A percentile compares a stretch with the other conserved stretches of the same genome.
Evolutionary conservation across 1,140 invertebrate genomes (phyloP).

Genomic region (Oscheius sp.): DNA sequence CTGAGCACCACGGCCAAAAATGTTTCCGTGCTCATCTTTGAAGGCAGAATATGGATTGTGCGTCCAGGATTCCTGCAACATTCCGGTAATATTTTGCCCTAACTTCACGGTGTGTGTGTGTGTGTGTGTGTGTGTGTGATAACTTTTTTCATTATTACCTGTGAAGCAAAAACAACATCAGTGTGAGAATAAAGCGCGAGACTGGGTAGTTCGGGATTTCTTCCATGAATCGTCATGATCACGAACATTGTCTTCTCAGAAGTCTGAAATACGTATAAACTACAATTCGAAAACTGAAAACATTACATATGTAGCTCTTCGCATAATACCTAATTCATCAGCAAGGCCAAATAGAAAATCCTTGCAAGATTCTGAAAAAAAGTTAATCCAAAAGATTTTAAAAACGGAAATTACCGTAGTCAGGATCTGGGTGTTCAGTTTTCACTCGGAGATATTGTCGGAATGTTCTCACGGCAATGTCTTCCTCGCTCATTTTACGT

Average conservation of each 20-base stretch:
- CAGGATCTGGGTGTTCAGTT: conserved; percentile 76
- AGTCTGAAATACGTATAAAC: conserved; percentile 58
- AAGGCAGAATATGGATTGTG: conserved; percentile 76
- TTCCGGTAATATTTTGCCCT: too few relatives aligned
- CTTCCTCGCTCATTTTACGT: too few relatives aligned
- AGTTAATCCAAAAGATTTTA: neutral
- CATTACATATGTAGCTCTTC: conserved; percentile 1
- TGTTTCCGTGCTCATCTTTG: conserved; percentile 76
- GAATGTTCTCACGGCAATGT: conserved; percentile 73
- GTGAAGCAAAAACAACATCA: conserved; percentile 86
- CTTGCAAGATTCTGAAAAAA: conserved; percentile 8
- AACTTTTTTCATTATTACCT: too few relatives aligned
- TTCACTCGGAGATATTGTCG: conserved; percentile 76
- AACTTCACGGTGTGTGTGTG: too few relatives aligned
- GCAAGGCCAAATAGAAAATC: conserved; percentile 23
- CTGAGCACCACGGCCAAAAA: conserved; percentile 77
- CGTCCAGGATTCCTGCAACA: conserved; percentile 74
- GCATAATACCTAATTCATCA: conserved; percentile 12
- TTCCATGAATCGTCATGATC: conserved; percentile 78
- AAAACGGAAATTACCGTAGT: conserved; percentile 72
- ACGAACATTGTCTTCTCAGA: conserved; percentile 73
- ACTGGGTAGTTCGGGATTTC: conserved; percentile 70
- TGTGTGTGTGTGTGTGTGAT: too few relatives aligned
- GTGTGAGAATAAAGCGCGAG: conserved; percentile 87
- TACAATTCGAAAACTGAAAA: neutral